Percentiles rank a stretch among this genome's conserved stretches.
Evolutionary conservation across 2,888 invertebrate genomes (phyloP).

Genomic region (Tachina lurida): DNA sequence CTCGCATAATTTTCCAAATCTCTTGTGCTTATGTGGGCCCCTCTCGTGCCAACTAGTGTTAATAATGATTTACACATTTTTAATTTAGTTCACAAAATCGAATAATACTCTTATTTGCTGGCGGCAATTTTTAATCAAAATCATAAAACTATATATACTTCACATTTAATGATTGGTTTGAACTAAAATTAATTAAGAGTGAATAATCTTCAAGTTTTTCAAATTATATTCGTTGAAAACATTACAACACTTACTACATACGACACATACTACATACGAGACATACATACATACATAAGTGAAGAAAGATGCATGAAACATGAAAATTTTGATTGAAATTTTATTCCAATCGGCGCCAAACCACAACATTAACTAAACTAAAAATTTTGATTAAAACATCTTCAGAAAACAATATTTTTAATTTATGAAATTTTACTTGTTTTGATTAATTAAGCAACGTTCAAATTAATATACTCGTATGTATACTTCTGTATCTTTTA

Average conservation of each 20-base stretch:
- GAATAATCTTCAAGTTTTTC: constrained; percentile 35
- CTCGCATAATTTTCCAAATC: too few relatives aligned
- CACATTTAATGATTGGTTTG: constrained; percentile 32
- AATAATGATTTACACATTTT: background rate
- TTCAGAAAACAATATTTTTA: too few relatives aligned
- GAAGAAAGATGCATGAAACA: background rate
- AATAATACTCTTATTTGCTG: constrained; percentile 15
- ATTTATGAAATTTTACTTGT: too few relatives aligned
- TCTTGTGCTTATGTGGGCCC: background rate
- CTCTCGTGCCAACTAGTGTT: constrained; percentile 26
- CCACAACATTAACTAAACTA: background rate
- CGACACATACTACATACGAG: too few relatives aligned
- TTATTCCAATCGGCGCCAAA: background rate
- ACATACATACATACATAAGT: too few relatives aligned
- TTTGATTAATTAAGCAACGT: too few relatives aligned
- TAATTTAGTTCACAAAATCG: constrained; percentile 9
- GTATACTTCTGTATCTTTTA: too few relatives aligned
- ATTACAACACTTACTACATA: constrained; percentile 10
- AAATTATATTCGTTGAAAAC: constrained; percentile 16
- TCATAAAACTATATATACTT: constrained; percentile 15
- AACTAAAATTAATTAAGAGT: background rate
- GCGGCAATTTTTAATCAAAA: constrained; percentile 33
- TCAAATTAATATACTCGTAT: too few relatives aligned
- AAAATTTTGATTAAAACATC: background rate
- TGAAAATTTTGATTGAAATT: constrained; percentile 35